Evolutionary conservation across 2,888 invertebrate species (phyloP).

Genomic region (Caenorhabditis sinica): DNA sequence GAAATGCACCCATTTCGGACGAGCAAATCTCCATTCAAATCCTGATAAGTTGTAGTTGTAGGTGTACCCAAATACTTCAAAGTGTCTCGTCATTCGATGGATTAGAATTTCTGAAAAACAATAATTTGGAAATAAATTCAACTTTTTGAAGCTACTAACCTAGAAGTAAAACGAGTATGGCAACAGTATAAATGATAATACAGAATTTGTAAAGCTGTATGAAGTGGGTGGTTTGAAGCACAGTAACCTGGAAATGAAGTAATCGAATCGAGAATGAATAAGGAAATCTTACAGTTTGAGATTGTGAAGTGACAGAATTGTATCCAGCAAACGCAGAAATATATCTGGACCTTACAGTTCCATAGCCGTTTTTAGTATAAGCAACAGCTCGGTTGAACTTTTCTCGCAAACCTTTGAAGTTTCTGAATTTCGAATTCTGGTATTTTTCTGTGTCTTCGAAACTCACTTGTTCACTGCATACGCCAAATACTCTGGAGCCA

Average conservation of each 20-base stretch:
- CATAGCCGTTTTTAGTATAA: conserved; percentile 58
- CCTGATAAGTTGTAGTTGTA: conserved; percentile 51
- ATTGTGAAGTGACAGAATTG: conserved; percentile 41
- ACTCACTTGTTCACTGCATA: conserved; percentile 68
- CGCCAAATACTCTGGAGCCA: conserved; percentile 68
- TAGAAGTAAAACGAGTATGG: conserved; percentile 21
- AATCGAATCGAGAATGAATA: background rate
- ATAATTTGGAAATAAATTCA: background rate
- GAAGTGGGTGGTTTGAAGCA: conserved; percentile 61
- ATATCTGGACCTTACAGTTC: conserved; percentile 49
- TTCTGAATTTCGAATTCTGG: conserved; percentile 45
- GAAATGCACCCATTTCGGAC: conserved; percentile 58
- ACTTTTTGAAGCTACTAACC: background rate
- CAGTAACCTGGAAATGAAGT: conserved; percentile 40
- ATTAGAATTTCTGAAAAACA: conserved; percentile 39
- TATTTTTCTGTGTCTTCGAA: background rate
- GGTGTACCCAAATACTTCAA: conserved; percentile 43
- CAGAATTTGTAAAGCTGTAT: conserved; percentile 62
- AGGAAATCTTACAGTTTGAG: conserved; percentile 34
- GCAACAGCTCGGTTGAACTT: conserved; percentile 68
- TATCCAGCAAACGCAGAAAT: conserved; percentile 48
- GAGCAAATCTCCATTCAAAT: conserved; percentile 56
- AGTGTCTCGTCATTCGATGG: conserved; percentile 35
- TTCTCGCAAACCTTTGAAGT: conserved; percentile 65
- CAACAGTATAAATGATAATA: conserved; percentile 28